phyloP scores from a whole-genome alignment of 2,797 vertebrate species.

The Gymnoscopelus braueri region DNA sequence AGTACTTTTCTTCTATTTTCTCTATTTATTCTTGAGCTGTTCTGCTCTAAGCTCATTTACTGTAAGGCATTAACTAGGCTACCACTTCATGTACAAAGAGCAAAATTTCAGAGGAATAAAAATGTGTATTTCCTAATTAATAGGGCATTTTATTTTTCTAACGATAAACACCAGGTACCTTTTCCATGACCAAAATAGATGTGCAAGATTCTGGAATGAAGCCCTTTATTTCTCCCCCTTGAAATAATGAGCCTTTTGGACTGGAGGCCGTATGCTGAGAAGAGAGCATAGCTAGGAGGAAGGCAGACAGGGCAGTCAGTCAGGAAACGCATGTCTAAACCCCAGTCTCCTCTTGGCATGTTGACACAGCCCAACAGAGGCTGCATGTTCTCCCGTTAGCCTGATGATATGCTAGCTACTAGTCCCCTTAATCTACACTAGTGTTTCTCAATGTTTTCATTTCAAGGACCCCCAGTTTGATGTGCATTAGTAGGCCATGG shows the following conservation, averaged over 20 bases:
- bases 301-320: slow-evolving; percentile 21
- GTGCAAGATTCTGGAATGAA: not conserved
- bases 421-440: too few relatives aligned
- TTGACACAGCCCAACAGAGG: not conserved
- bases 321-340: slow-evolving; percentile 29
- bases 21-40: not conserved
- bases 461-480: too few relatives aligned
- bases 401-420: too few relatives aligned
- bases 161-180: not conserved
- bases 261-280: slow-evolving; percentile 27
- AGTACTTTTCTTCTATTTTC: not conserved
- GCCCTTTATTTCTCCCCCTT: slow-evolving; percentile 8
- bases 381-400: not conserved
- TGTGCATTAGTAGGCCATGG: too few relatives aligned
- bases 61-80: too few relatives aligned
- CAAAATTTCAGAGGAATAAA: too few relatives aligned
- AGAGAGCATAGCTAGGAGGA: slow-evolving; percentile 22
- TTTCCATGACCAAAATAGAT: not conserved
- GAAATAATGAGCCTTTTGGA: slow-evolving; percentile 15
- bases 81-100: too few relatives aligned
- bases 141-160: not conserved
- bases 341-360: slow-evolving; percentile 17
- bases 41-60: not conserved
- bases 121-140: too few relatives aligned
- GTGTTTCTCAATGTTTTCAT: too few relatives aligned